Conservation (phyloP, 1,140 invertebrate species). For the Asobara japonica region DNA sequence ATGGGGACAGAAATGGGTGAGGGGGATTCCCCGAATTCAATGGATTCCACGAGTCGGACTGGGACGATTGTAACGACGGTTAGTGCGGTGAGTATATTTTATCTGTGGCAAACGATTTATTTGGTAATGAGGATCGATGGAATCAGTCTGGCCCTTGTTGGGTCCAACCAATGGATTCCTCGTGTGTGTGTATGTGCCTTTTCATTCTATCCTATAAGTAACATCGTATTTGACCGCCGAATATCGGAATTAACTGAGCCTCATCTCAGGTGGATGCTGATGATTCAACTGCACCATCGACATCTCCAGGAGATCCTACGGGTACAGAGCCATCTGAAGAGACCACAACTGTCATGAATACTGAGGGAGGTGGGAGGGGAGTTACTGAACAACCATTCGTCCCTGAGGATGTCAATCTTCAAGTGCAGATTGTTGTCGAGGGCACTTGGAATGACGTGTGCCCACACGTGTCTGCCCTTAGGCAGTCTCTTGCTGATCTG, state of each 20-base stretch:
- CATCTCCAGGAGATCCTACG: not conserved
- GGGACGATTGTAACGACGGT: not conserved
- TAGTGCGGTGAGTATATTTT: too few relatives aligned
- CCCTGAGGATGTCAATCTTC: conserved; percentile 42
- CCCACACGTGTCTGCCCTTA: conserved; percentile 42
- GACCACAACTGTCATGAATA: not conserved
- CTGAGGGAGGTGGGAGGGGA: conserved; percentile 7
- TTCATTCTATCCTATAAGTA: too few relatives aligned
- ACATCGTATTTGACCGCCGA: too few relatives aligned
- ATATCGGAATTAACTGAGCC: too few relatives aligned
- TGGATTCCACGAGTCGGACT: not conserved
- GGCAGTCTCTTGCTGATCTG: conserved; percentile 46
- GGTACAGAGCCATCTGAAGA: not conserved
- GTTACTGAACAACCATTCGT: conserved; percentile 23
- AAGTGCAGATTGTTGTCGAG: conserved; percentile 56
- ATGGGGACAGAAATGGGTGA: too few relatives aligned
- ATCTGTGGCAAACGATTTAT: too few relatives aligned
- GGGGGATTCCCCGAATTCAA: not conserved
- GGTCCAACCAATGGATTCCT: too few relatives aligned
- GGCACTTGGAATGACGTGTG: conserved; percentile 52
- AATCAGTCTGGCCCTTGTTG: too few relatives aligned
- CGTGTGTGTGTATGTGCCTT: too few relatives aligned
- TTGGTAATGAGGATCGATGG: too few relatives aligned
- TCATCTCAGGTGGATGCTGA: too few relatives aligned
- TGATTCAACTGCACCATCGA: not conserved